These are phyloP conservation scores for Drosophila pullipes DNA, from an alignment of 2,888 invertebrate species.

Conservation along the genomic window DNA sequence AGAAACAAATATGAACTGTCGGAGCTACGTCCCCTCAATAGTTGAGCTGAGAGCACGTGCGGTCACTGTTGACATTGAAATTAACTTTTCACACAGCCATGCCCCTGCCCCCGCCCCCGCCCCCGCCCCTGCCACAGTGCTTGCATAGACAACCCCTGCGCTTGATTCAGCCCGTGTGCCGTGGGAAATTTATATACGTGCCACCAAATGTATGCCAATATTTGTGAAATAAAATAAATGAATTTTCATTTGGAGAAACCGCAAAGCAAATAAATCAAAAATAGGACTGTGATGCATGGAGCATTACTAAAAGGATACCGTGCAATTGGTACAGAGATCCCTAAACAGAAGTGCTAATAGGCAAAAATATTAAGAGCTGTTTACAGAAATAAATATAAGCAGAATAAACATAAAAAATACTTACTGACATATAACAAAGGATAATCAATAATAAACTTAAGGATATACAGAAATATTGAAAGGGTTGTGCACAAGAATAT, in stretches of 20 bases:
- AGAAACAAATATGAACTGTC: neutral
- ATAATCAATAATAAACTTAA: neutral
- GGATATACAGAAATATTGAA: neutral
- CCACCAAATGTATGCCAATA: slow-evolving; percentile 10
- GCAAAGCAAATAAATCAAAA: too few relatives aligned
- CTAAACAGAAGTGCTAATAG: neutral
- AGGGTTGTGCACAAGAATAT: neutral
- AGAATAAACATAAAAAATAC: neutral
- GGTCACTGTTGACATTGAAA: slow-evolving; percentile 34
- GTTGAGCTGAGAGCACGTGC: slow-evolving; percentile 16
- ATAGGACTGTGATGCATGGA: neutral
- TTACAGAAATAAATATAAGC: neutral
- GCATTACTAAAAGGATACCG: neutral
- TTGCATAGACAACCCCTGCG: neutral
- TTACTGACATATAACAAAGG: neutral
- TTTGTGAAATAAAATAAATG: slow-evolving; percentile 15
- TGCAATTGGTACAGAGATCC: neutral
- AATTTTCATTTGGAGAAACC: slow-evolving; percentile 2
- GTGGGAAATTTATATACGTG: slow-evolving; percentile 18
- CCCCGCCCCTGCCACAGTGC: neutral
- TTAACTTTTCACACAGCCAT: slow-evolving; percentile 9
- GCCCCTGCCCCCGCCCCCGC: neutral
- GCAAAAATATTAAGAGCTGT: neutral
- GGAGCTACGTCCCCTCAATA: neutral
- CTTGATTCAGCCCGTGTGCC: neutral